Evolutionary conservation across 2,797 vertebrate genomes (phyloP), one percentile per base, ranked within the genome.

Genomic region (Vultur gryphus): DNA sequence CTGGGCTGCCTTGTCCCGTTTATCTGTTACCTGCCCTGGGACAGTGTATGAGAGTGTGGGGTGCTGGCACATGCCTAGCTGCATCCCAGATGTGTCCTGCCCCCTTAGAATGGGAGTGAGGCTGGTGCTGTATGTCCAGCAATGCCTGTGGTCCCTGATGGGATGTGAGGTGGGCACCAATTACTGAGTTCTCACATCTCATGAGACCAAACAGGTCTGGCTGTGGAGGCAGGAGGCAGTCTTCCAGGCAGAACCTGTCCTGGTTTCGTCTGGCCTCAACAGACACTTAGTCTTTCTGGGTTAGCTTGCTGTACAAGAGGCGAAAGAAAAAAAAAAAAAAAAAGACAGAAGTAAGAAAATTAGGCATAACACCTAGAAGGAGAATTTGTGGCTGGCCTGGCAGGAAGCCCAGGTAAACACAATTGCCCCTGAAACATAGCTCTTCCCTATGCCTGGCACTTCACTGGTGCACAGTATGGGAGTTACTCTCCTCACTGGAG

Each of bases 51-150:
- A 65, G 19, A 19, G 17, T 19, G 21, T n/a, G 66, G 14, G 21
- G 31, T 57, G 28, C 48, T 90, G 65, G 20, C 37, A 44, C 0
- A 0, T 41, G 46, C 13, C 41, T 33, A n/a, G 31, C 13, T 72
- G 37, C n/a, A 55, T 64, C 55, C 29, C 20, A 52, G 5, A 14
- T 52, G 16, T 20, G 19, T 81, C n/a, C 43, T 72, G 29, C 20
- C 11, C 26, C 79, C 54, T 58, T 39, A 39, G 25, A 54, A 57
- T 3, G 14, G 41, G 13, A 85, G 9, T 23, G n/a, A 85, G 49
- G 35, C 11, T 0, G 0, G 7, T 51, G 20, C 14, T 69, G 4
- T 25, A 6, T 61, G 49, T 76, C 26, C 83, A 51, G 29, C 54
- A 57, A 51, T 11, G 78, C 11, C 65, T 84, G 58, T 31, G 39